Evolutionary conservation across 2,113 vertebrate species (phyloP).

Genomic region (Myocastor coypus): DNA sequence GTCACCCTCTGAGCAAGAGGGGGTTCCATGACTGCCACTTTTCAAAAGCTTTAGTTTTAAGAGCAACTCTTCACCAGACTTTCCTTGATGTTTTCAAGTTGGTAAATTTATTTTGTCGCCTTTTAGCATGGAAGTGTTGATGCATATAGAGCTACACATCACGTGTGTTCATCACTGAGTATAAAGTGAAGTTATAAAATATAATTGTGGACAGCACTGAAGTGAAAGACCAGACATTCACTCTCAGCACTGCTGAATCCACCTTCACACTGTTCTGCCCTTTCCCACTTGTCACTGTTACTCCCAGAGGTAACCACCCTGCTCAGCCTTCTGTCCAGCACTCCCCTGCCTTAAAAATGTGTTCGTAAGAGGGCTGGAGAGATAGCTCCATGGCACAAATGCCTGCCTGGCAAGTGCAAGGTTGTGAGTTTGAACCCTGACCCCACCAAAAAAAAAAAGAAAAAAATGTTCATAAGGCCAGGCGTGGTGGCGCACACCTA

Average conservation of each 20-base stretch:
- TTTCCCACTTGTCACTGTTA: background rate
- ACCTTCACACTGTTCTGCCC: background rate
- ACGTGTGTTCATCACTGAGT: background rate
- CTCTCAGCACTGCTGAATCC: rapidly evolving
- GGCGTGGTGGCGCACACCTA: too few species aligned
- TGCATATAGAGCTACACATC: background rate
- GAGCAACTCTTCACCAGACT: background rate
- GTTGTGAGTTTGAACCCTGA: too few species aligned
- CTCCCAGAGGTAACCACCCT: too few species aligned
- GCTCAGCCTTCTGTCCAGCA: background rate
- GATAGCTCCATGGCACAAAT: too few species aligned
- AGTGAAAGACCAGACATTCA: background rate
- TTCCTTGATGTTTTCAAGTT: background rate
- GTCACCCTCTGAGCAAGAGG: background rate
- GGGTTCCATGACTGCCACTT: background rate
- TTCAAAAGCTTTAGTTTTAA: background rate
- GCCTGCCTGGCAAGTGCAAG: too few species aligned
- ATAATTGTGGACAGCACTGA: too few species aligned
- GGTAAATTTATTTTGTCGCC: background rate
- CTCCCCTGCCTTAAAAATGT: background rate
- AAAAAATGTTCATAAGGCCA: too few species aligned
- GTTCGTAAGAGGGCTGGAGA: too few species aligned
- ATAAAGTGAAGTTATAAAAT: background rate
- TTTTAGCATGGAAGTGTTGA: background rate
- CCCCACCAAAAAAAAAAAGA: too few species aligned